phyloP scores from a whole-genome alignment of 2,888 invertebrate genomes.

The Cheilosia scutellata region DNA sequence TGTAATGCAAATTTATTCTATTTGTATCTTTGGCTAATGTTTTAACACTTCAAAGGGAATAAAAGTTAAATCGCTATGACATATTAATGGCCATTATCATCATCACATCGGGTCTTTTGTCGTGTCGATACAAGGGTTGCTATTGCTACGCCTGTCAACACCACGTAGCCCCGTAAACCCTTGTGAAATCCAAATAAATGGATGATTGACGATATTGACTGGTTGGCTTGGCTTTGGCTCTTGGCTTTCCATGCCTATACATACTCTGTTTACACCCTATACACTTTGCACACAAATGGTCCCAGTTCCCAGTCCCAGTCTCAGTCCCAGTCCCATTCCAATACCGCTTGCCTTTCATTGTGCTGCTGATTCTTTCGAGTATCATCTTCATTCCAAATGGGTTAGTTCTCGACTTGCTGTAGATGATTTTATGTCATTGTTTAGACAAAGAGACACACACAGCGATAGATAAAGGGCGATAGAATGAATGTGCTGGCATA shows the following conservation, averaged over 20 bases:
- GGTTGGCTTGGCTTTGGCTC: too few relatives aligned
- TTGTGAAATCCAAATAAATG: conserved; percentile 65
- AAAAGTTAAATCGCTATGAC: conserved; percentile 75
- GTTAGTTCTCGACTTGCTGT: conserved; percentile 56
- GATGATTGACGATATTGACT: conserved; percentile 73
- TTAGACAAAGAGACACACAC: conserved; percentile 3
- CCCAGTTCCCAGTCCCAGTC: background rate
- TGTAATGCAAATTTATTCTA: conserved; percentile 67
- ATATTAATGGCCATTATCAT: conserved; percentile 73
- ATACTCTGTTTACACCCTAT: background rate
- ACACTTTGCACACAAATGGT: background rate
- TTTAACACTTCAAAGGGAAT: conserved; percentile 70
- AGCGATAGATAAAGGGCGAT: conserved; percentile 12
- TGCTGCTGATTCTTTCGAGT: conserved; percentile 54
- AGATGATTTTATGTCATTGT: conserved; percentile 59
- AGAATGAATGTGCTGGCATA: conserved; percentile 44
- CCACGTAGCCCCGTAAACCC: conserved; percentile 61
- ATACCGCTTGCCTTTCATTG: conserved; percentile 18
- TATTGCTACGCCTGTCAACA: conserved; percentile 68
- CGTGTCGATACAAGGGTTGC: conserved; percentile 66
- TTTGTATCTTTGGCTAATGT: conserved; percentile 63
- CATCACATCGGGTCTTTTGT: conserved; percentile 66
- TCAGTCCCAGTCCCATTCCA: too few relatives aligned
- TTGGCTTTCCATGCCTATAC: conserved; percentile 34
- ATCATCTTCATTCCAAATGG: conserved; percentile 65